A percentile compares a stretch with the other conserved stretches of the same genome.
Conservation (phyloP, 2,888 invertebrate genomes). For the Eumerus sabulonum region DNA sequence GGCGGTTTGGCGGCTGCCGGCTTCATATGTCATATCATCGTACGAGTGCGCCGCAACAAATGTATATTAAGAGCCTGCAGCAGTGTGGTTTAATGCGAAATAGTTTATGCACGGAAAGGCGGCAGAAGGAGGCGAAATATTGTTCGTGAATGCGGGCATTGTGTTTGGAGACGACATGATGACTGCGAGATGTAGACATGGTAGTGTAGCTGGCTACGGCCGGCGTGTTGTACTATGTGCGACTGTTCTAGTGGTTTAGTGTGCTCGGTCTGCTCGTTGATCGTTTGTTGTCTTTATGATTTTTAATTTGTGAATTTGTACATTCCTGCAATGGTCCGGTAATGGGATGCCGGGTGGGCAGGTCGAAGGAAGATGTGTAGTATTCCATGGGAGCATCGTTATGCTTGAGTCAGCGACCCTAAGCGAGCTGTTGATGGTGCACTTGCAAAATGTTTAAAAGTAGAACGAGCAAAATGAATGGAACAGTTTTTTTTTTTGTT, state of each 20-base stretch:
- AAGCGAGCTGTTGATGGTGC: no score
- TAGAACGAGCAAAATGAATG: no score
- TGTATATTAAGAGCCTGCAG: slow-evolving; percentile 55
- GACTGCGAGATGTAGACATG: not conserved
- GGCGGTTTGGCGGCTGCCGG: slow-evolving; percentile 8
- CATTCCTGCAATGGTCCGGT: no score
- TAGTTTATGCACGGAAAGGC: slow-evolving; percentile 56
- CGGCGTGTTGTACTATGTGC: not conserved
- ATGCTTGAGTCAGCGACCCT: no score
- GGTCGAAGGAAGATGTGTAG: no score
- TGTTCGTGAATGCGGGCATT: slow-evolving; percentile 52
- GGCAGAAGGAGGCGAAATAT: no score
- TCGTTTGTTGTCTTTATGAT: slow-evolving; percentile 64
- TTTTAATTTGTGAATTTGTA: slow-evolving; percentile 56
- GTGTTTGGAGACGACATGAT: slow-evolving; percentile 39
- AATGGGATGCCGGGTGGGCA: no score
- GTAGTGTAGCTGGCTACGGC: slow-evolving; percentile 1
- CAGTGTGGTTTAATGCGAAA: slow-evolving; percentile 59
- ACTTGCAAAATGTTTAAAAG: no score
- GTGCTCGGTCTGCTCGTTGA: slow-evolving; percentile 13
- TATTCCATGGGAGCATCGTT: no score
- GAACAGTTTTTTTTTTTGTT: no score
- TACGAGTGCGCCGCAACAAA: slow-evolving; percentile 7
- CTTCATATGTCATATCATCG: no score
- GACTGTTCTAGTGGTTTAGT: slow-evolving; percentile 13